Evolutionary conservation across 2,888 invertebrate species (phyloP), one percentile per base, ranked within the genome.

Genomic region (Hirtodrosophila confusa): DNA sequence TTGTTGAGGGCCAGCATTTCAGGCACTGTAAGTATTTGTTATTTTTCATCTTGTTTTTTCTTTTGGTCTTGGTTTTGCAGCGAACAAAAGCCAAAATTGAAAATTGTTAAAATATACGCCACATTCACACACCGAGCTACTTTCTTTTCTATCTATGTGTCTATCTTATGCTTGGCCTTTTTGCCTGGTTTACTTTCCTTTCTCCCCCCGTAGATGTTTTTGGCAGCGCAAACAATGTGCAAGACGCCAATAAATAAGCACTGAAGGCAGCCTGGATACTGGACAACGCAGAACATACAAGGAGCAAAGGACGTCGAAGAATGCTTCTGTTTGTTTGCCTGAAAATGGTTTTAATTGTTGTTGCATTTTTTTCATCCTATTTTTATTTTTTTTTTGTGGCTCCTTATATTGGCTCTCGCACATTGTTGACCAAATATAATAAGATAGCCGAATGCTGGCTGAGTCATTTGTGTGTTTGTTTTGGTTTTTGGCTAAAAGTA

Each of bases 181-280:
- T 83, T 78, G 65, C 80, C 75, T 86, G 78, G 82, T 78, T 78
- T 80, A 82, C 87, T 85, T 83, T 85, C 63, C 65, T 45, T 61
- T 50, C 50, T 41, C 17, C 10, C 31, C 11, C 41, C 40, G 29
- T 36, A 37, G 44, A 17, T 49, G 45, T 56, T 53, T 23, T 73
- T 68, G 68, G 68, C 62, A 56, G 51, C 61, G 60, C 82, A 86
- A 83, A 84, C 87, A 83, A 83, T 85, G 85, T 78, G 62, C 74
- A 84, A 78, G 86, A 83, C 86, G 86, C 82, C 85, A 84, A 83
- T 83, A 86, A 83, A 86, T 86, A 83, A 83, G 87, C 71, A 67
- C 75, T 64, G 72, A 50, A 40, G 48, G 57, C 23, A 50, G 35
- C 39, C 53, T 40, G 57, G 44, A 66, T 55, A 48, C 17, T 17